These are phyloP conservation scores for Campoletis raptor DNA, from an alignment of 2,888 invertebrate species.

Conservation along the genomic window DNA sequence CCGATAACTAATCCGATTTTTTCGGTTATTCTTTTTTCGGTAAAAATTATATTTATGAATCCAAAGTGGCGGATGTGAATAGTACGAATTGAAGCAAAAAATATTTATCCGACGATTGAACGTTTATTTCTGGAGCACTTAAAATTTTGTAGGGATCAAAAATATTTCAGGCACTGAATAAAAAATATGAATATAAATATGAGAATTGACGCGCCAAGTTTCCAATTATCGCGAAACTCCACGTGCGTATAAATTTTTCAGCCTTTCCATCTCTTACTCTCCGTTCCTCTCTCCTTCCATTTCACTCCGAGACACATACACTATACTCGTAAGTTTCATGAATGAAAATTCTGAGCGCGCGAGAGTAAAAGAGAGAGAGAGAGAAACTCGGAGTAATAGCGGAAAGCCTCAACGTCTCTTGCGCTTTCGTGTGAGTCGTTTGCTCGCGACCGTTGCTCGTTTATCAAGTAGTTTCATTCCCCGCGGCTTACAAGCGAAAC, in stretches of 20 bases:
- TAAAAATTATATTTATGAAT: too few species aligned
- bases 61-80: too few species aligned
- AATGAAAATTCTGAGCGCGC: slow-evolving; percentile 60
- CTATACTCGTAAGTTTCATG: slow-evolving; percentile 57
- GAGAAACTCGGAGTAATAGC: slow-evolving; percentile 44
- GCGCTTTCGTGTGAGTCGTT: slow-evolving; percentile 44
- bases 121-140: neutral
- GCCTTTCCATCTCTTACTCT: neutral
- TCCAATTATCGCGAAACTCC: slow-evolving; percentile 8
- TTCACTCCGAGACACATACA: slow-evolving; percentile 4
- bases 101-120: neutral
- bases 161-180: neutral
- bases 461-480: slow-evolving; percentile 60
- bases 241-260: slow-evolving; percentile 34
- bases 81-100: neutral
- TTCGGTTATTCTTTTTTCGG: too few species aligned
- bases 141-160: neutral
- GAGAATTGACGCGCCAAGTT: slow-evolving; percentile 13
- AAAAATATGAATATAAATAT: neutral
- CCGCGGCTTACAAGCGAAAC: slow-evolving; percentile 33
- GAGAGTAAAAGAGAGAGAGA: slow-evolving; percentile 48
- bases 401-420: slow-evolving; percentile 39
- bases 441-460: slow-evolving; percentile 54
- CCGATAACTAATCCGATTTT: too few species aligned
- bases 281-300: neutral